A percentile compares a stretch with the other conserved stretches of the same genome.
Conservation (phyloP, 2,888 invertebrate species). For the Phalera bucephala region DNA sequence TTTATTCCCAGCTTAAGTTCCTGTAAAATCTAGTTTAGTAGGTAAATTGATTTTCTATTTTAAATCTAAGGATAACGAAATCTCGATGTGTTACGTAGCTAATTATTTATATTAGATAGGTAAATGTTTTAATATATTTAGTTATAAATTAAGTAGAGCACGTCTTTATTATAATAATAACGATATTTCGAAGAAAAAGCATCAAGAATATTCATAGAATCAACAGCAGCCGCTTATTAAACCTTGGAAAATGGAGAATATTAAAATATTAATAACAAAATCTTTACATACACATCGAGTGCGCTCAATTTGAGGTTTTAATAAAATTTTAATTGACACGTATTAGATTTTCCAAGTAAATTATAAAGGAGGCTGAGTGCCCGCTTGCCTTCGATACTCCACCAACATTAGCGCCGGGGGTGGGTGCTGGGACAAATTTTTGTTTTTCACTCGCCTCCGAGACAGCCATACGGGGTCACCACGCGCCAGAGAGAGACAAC, state of each 20-base stretch:
- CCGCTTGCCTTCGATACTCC: slow-evolving; percentile 59
- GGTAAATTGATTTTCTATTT: no score
- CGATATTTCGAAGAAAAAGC: no score
- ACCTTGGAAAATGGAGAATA: slow-evolving; percentile 36
- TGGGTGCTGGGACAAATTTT: slow-evolving; percentile 73
- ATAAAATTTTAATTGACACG: slow-evolving; percentile 80
- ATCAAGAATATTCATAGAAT: no score
- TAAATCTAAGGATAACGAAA: no score
- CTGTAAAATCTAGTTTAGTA: no score
- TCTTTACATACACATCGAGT: slow-evolving; percentile 56
- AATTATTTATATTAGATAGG: no score
- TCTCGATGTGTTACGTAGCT: no score
- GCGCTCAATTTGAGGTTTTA: slow-evolving; percentile 61
- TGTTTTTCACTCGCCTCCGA: slow-evolving; percentile 72
- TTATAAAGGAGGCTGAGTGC: slow-evolving; percentile 70
- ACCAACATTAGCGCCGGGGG: slow-evolving; percentile 69
- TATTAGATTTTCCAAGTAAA: slow-evolving; percentile 76
- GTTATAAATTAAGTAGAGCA: no score
- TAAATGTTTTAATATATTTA: no score
- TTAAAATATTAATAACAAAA: slow-evolving; percentile 74
- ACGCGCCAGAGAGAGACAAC: slow-evolving; percentile 65
- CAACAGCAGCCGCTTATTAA: no score
- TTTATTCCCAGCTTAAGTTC: no score
- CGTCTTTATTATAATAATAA: no score
- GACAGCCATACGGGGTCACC: slow-evolving; percentile 39